Conservation (phyloP, 2,113 vertebrate species). For the Sylvietta virens region DNA sequence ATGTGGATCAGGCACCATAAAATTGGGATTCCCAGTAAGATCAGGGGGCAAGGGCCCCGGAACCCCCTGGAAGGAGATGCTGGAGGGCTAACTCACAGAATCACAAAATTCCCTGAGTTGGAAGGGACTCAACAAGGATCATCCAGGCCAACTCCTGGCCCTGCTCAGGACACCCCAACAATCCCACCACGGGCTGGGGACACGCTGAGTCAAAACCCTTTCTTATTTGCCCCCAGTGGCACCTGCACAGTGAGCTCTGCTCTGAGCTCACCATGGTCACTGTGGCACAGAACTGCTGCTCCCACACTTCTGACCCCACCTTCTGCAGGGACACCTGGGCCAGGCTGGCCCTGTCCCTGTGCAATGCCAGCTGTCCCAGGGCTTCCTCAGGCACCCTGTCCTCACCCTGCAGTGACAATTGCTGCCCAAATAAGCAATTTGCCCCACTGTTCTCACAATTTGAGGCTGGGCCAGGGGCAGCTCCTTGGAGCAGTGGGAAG, state of each 20-base stretch:
- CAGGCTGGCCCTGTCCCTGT: background rate
- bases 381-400: background rate
- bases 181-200: background rate
- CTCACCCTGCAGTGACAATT: background rate
- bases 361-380: background rate
- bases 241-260: background rate
- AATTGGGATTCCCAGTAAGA: no score
- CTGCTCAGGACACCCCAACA: background rate
- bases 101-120: no score
- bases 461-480: background rate
- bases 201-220: background rate
- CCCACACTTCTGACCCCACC: background rate
- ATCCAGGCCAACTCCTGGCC: background rate
- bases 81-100: no score
- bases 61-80: no score
- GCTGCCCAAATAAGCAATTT: background rate
- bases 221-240: background rate
- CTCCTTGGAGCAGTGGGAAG: background rate
- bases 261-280: rapidly evolving
- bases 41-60: no score
- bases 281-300: background rate
- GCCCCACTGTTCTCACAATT: background rate
- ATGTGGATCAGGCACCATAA: no score
- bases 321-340: background rate
- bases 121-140: background rate